phyloP scores from a whole-genome alignment of 2,113 vertebrate species.

The Psophia crepitans region DNA sequence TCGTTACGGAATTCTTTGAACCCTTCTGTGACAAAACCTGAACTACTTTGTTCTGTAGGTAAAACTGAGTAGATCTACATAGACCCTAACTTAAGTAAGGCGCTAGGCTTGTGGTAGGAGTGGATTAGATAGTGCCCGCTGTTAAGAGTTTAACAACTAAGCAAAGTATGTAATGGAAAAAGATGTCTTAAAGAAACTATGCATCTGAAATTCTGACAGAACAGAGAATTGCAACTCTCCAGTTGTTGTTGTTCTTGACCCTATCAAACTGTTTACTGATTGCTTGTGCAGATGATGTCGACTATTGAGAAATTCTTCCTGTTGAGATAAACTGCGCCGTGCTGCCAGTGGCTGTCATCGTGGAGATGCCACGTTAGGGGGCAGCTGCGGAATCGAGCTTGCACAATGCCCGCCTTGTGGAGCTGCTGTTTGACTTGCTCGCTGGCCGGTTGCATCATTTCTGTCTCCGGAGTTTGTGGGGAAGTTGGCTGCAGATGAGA shows the following conservation, averaged over 20 bases:
- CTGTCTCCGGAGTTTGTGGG: background rate
- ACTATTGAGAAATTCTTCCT: conserved; percentile 22
- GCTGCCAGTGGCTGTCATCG: background rate
- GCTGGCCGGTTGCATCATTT: background rate
- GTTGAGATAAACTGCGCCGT: background rate
- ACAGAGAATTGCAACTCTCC: background rate
- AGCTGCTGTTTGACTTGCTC: background rate
- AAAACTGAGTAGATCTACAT: background rate
- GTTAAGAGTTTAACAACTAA: background rate
- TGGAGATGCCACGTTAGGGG: background rate
- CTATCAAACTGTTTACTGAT: background rate
- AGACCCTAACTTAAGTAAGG: background rate
- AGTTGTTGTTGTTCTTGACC: background rate
- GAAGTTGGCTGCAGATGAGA: background rate
- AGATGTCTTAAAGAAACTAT: background rate
- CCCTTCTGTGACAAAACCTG: background rate
- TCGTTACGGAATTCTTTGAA: background rate
- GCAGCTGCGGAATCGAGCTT: conserved; percentile 14
- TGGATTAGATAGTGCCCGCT: background rate
- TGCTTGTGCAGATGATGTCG: background rate
- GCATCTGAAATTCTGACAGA: background rate
- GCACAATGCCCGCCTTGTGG: conserved; percentile 50
- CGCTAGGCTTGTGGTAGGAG: background rate
- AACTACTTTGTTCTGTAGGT: background rate
- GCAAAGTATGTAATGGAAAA: background rate